Evolutionary conservation across 2,888 invertebrate species (phyloP).

Genomic region (Nephrotoma flavescens): DNA sequence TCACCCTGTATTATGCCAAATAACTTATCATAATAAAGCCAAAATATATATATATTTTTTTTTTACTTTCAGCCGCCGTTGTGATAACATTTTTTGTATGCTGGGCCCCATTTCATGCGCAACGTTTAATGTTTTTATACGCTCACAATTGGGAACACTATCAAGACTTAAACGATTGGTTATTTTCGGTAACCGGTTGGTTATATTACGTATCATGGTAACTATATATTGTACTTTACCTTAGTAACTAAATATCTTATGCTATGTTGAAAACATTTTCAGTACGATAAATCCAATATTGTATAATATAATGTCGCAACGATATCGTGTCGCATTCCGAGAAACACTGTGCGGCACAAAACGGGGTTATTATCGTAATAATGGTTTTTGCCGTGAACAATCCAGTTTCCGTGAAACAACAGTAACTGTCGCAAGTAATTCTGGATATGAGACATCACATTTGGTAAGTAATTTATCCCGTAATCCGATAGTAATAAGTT

Average conservation of each 20-base stretch:
- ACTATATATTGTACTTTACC: background rate
- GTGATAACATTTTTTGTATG: slow-evolving; percentile 88
- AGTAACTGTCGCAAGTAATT: slow-evolving; percentile 28
- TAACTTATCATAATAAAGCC: no score
- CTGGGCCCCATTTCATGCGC: slow-evolving; percentile 94
- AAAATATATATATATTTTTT: slow-evolving; percentile 1
- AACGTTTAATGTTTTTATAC: slow-evolving; percentile 71
- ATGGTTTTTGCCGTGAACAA: slow-evolving; percentile 40
- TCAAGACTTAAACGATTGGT: slow-evolving; percentile 57
- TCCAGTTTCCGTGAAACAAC: slow-evolving; percentile 47
- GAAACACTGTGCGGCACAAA: slow-evolving; percentile 53
- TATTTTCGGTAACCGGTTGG: slow-evolving; percentile 64
- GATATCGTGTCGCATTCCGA: slow-evolving; percentile 64
- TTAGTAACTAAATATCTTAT: background rate
- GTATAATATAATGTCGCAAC: slow-evolving; percentile 67
- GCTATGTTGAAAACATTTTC: background rate
- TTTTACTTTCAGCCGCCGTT: slow-evolving; percentile 60
- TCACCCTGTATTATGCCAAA: no score
- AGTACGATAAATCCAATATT: slow-evolving; percentile 78
- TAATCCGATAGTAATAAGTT: no score
- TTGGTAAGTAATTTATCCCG: slow-evolving; percentile 11
- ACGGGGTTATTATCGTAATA: slow-evolving; percentile 28
- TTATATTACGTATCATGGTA: slow-evolving; percentile 62
- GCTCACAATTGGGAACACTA: slow-evolving; percentile 44
- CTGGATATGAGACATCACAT: slow-evolving; percentile 16